Conservation (phyloP, 2,797 vertebrate species). For the Falco columbarius region DNA sequence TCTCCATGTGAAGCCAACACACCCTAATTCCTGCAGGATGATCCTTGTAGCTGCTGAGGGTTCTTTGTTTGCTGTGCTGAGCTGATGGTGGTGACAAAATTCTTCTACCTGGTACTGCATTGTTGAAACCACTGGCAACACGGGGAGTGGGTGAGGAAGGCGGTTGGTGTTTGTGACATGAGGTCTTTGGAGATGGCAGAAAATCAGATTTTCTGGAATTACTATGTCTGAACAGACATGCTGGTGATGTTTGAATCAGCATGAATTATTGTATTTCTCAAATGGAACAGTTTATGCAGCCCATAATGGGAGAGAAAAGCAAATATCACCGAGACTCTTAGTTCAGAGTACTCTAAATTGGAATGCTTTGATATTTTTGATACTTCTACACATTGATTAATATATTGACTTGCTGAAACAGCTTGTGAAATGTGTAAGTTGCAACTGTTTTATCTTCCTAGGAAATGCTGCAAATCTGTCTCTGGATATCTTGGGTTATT, state of each 20-base stretch:
- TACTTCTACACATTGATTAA: background rate
- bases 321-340: background rate
- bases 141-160: rapidly evolving
- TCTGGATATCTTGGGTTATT: background rate
- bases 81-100: background rate
- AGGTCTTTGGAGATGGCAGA: background rate
- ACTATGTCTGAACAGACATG: background rate
- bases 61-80: background rate
- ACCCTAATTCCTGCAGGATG: background rate
- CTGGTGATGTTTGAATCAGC: background rate
- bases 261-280: background rate
- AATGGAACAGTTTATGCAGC: background rate
- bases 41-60: background rate
- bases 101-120: background rate
- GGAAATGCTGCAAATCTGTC: background rate
- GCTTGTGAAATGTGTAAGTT: background rate
- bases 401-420: conserved; percentile 4
- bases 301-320: conserved; percentile 4
- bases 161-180: background rate
- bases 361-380: background rate
- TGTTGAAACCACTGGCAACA: background rate
- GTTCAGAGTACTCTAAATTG: background rate
- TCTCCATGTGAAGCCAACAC: background rate
- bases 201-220: background rate
- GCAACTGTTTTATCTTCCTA: background rate